Evolutionary conservation across 2,888 invertebrate genomes (phyloP), one percentile per base, ranked within the genome.

Genomic region (Brachyptera putata): DNA sequence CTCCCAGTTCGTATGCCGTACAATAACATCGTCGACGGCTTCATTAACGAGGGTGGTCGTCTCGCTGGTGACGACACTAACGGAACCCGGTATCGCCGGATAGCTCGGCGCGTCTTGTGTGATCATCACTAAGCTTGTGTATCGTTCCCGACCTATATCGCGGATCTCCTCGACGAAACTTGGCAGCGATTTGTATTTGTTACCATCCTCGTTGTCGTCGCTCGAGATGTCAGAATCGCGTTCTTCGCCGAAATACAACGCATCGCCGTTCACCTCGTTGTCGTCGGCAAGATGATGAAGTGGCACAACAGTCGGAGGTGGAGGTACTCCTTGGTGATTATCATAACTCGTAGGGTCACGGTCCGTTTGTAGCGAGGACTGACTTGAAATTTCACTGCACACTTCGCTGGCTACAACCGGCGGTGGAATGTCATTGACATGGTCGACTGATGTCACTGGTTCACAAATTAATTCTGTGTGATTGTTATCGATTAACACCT

Each of bases 111-210:
- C 49, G 53, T 87, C 85, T 79, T 89, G 89, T 71, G 90, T 91
- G 78, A 91, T 91, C 89, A 91, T 90, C 76, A 91, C 88, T 80
- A 91, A 84, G 80, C 91, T 91, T 71, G 88, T 89, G 75, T 90
- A 91, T 74, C 87, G 87, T 66, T 73, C 57, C 60, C n/a, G n/a
- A n/a, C n/a, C n/a, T n/a, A n/a, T n/a, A n/a, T n/a, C n/a, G n/a
- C n/a, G n/a, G n/a, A n/a, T n/a, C n/a, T n/a, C 5, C 5, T 41
- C 41, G 41, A 41, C 41, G 18, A 41, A 41, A 16, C 41, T 41
- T 14, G 41, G 41, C 41, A 41, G 18, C 14, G 7, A 21, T 18
- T 41, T 41, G 41, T 41, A 41, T 3, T 2, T 24, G 22, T 46
- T n/a, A n/a, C 24, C 46, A 21, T 53, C 36, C 34, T 1, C 36